These are phyloP conservation scores for Tragelaphus oryx DNA, from an alignment of 2,797 vertebrate species.

Conservation along the genomic window DNA sequence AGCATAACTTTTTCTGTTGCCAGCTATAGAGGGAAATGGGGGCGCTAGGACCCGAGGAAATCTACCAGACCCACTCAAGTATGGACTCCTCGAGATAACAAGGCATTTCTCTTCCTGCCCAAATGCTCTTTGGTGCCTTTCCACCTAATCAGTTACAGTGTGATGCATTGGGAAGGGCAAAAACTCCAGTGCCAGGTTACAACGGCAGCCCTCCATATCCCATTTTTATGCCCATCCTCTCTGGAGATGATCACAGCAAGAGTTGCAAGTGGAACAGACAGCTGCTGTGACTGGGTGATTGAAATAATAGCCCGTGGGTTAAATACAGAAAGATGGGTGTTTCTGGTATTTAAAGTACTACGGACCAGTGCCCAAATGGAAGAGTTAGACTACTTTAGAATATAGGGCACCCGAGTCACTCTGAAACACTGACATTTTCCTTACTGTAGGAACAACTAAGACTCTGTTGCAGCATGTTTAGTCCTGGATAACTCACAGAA, in stretches of 20 bases:
- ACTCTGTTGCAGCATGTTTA: background rate
- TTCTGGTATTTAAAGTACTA: background rate
- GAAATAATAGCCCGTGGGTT: slow-evolving; percentile 4
- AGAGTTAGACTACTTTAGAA: background rate
- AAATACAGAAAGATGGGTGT: background rate
- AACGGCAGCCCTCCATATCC: background rate
- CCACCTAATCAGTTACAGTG: background rate
- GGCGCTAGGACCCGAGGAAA: background rate
- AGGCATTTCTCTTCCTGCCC: background rate
- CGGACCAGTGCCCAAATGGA: background rate
- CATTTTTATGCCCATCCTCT: background rate
- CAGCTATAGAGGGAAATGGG: background rate
- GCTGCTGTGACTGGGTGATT: background rate
- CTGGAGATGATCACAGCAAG: background rate
- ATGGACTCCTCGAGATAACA: background rate
- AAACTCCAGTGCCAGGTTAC: background rate
- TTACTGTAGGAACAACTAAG: background rate
- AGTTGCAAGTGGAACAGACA: background rate
- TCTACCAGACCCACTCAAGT: background rate
- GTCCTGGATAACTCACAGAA: background rate
- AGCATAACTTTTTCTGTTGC: background rate
- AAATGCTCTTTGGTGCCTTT: background rate
- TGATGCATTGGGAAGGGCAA: background rate
- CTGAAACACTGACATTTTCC: background rate
- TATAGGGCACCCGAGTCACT: background rate